phyloP scores from a whole-genome alignment of 2,888 invertebrate species.

The Drosophila quinaria region DNA sequence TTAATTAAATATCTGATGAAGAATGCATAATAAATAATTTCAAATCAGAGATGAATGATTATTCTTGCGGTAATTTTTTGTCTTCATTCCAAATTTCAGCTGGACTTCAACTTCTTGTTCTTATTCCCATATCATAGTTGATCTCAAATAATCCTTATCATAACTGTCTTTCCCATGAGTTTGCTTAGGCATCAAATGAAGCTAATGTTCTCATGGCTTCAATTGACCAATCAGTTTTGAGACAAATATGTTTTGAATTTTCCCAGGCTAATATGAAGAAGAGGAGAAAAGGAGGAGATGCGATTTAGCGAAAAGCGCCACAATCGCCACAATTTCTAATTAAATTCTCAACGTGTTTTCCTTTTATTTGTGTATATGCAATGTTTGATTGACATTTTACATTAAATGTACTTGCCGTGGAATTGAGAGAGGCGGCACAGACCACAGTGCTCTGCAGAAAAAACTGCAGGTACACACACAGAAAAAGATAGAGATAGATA shows the following conservation, averaged over 20 bases:
- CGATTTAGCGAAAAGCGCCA: slow-evolving; percentile 22
- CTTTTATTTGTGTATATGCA: slow-evolving; percentile 64
- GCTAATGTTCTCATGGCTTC: slow-evolving; percentile 49
- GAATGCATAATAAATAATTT: too few species aligned
- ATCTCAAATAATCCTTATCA: slow-evolving; percentile 1
- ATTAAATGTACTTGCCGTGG: slow-evolving; percentile 71
- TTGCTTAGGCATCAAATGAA: slow-evolving; percentile 15
- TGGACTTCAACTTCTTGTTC: neutral
- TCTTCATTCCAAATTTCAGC: neutral
- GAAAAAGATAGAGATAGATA: neutral
- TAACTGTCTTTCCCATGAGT: neutral
- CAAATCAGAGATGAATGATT: too few species aligned
- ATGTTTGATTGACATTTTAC: slow-evolving; percentile 82
- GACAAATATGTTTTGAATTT: slow-evolving; percentile 48
- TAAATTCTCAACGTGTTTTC: slow-evolving; percentile 74
- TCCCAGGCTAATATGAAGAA: slow-evolving; percentile 60
- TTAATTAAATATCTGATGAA: too few species aligned
- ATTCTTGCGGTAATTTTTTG: neutral
- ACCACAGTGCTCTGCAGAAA: slow-evolving; percentile 11
- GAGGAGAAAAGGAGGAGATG: neutral
- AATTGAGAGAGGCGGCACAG: slow-evolving; percentile 22
- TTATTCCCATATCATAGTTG: neutral
- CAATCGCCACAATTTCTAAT: slow-evolving; percentile 63
- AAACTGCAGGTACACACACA: slow-evolving; percentile 11
- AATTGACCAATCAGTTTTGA: slow-evolving; percentile 57